Evolutionary conservation across 1,140 invertebrate species (phyloP), one percentile per base, ranked within the genome.

Genomic region (Pseudoatta argentina): DNA sequence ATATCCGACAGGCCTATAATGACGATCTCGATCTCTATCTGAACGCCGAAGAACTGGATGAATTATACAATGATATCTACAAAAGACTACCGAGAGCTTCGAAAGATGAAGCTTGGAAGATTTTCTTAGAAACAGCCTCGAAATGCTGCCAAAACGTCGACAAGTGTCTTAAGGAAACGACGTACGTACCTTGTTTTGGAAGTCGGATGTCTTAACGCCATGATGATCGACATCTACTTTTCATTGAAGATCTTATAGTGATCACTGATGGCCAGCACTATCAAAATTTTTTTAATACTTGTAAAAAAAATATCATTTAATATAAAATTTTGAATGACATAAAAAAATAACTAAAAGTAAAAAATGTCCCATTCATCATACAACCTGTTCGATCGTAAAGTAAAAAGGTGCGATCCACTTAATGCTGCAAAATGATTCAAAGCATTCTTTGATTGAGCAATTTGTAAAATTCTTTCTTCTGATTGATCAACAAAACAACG

Each of bases 141-240:
- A 76, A 66, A 16, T 91, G 89, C 79, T 91, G 89, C 34, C 55
- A 75, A 51, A 72, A 91, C 53, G 48, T 69, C 12, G 63, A 90
- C 21, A 59, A 34, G 16, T 90, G 89, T 63, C 48, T 81, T 2
- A 76, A 8, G 14, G 86, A 89, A 79, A 77, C 55, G 18, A 67
- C n/a, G 12, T 7, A n/a, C 18, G 8, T 82, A 73, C 79, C 67
- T 27, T 82, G 79, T 2, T 39, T 69, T 18, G 48, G 5, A 44
- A 6, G 8, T 44, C 12, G 30, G 21, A 51, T 18, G 57, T 78
- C 7, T 85, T 39, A 48, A 44, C 34, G 6, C 2, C 6, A 66
- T 0, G 16, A n/a, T 6, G 30, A 4, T 3, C 18, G 18, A 0
- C n/a, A 8, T 14, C 27, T 63, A 27, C 4, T 21, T 27, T 27